Evolutionary conservation across 2,113 vertebrate genomes (phyloP).

Genomic region (Xerus inauris): DNA sequence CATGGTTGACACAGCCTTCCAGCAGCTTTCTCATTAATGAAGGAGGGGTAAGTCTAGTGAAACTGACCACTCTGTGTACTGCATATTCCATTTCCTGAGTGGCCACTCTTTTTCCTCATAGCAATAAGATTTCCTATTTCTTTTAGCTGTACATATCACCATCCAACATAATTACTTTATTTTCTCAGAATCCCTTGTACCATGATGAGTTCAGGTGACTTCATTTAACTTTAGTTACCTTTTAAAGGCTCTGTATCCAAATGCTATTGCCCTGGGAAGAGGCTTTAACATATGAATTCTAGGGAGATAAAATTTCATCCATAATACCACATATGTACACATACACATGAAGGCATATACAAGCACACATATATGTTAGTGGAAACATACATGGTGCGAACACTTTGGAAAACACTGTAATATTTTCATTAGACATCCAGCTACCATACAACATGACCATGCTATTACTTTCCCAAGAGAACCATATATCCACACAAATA

Average conservation of each 20-base stretch:
- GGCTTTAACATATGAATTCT: neutral
- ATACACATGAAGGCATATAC: neutral
- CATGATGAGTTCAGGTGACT: neutral
- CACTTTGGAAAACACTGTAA: neutral
- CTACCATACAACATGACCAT: neutral
- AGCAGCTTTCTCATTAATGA: neutral
- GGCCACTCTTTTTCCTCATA: neutral
- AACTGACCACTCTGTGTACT: neutral
- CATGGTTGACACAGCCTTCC: rapidly evolving
- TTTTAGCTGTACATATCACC: neutral
- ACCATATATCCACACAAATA: neutral
- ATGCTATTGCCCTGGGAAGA: neutral
- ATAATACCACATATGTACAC: neutral
- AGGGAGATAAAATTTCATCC: neutral
- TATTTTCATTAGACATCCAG: neutral
- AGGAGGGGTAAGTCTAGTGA: neutral
- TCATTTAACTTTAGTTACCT: neutral
- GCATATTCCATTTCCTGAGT: neutral
- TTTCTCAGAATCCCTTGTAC: neutral
- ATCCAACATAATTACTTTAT: neutral
- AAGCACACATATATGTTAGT: too few relatives aligned
- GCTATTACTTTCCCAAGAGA: neutral
- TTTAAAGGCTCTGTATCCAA: neutral
- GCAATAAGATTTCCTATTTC: neutral
- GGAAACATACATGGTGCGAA: neutral